A percentile compares a stretch with the other conserved stretches of the same genome.
phyloP scores from a whole-genome alignment of 2,113 vertebrate genomes.

The Mugil cephalus region DNA sequence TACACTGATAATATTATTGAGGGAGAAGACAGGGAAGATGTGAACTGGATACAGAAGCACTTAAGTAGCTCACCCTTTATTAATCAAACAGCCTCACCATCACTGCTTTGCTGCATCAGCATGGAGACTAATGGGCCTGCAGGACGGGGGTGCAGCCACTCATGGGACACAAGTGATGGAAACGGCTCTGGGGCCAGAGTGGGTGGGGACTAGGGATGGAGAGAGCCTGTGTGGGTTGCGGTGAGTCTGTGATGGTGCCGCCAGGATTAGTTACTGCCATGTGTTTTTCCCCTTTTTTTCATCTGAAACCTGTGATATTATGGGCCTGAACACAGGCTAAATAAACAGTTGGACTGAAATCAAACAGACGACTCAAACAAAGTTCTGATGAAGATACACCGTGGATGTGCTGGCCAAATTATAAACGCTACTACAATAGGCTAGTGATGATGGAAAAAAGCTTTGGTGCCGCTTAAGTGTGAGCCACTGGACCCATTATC shows the following conservation, averaged over 20 bases:
- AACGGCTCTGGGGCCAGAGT: constrained; percentile 62
- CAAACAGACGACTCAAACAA: constrained; percentile 58
- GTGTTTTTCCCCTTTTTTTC: constrained; percentile 75
- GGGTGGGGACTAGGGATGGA: constrained; percentile 56
- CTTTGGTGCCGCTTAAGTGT: neutral
- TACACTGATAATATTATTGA: constrained; percentile 46
- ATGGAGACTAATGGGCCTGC: constrained; percentile 50
- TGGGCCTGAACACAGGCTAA: constrained; percentile 54
- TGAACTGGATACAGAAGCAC: constrained; percentile 35
- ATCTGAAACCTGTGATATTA: constrained; percentile 67
- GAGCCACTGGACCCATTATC: constrained; percentile 22
- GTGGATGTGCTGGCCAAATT: constrained; percentile 33
- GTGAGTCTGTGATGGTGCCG: constrained; percentile 67
- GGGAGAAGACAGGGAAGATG: constrained; percentile 21
- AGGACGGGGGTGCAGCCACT: constrained; percentile 47
- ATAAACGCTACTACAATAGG: constrained; percentile 33
- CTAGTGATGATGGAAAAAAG: constrained; percentile 27
- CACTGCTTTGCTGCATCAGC: constrained; percentile 63
- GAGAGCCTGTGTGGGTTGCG: constrained; percentile 71
- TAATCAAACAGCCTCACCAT: constrained; percentile 36
- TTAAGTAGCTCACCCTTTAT: constrained; percentile 46
- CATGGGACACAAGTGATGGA: constrained; percentile 55
- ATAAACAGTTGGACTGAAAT: constrained; percentile 61
- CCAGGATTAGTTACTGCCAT: constrained; percentile 70
- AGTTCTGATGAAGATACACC: constrained; percentile 7